phyloP scores from a whole-genome alignment of 2,113 vertebrate genomes.

The Struthio camelus region DNA sequence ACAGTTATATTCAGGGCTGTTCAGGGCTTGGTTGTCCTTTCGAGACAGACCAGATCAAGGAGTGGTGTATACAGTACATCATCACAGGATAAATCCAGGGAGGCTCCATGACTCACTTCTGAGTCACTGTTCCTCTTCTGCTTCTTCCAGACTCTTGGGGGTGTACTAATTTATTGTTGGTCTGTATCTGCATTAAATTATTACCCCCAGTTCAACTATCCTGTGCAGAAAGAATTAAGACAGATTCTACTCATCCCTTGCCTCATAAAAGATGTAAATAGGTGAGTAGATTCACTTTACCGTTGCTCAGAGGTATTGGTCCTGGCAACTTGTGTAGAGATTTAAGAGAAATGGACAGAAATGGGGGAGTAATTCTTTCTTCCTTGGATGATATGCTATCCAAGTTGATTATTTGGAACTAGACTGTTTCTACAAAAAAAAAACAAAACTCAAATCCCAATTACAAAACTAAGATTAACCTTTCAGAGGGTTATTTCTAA shows the following conservation, averaged over 20 bases:
- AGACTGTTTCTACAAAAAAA: background rate
- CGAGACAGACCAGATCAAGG: slow-evolving; percentile 30
- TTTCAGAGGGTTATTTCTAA: slow-evolving; percentile 49
- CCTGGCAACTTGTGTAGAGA: background rate
- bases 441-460: no score
- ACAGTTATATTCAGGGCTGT: slow-evolving; percentile 22
- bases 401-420: background rate
- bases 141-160: slow-evolving; percentile 59
- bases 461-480: slow-evolving; percentile 54
- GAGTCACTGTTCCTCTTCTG: slow-evolving; percentile 63
- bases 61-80: slow-evolving; percentile 3
- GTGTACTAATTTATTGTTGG: slow-evolving; percentile 34
- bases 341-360: background rate
- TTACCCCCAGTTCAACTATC: slow-evolving; percentile 26
- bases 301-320: background rate
- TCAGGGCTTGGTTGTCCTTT: slow-evolving; percentile 33
- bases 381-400: background rate
- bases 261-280: background rate
- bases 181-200: slow-evolving; percentile 57
- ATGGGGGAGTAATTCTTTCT: background rate
- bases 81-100: slow-evolving; percentile 33
- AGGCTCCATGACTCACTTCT: slow-evolving; percentile 61
- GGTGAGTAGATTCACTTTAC: background rate
- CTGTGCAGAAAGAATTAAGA: background rate
- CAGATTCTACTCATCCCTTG: background rate